phyloP scores from a whole-genome alignment of 2,888 invertebrate species.

The Autographa gamma region DNA sequence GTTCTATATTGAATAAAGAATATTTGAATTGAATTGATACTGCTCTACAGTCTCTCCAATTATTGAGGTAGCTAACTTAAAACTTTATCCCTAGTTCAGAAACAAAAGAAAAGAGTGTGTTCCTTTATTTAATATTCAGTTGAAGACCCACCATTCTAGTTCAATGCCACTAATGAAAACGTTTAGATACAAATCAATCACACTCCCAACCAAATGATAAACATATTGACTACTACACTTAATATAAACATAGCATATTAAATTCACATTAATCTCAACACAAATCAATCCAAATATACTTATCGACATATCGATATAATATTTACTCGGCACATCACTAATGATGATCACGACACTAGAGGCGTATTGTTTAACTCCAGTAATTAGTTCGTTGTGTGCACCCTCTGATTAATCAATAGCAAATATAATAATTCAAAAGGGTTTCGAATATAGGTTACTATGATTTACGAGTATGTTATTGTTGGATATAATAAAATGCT shows the following conservation, averaged over 20 bases:
- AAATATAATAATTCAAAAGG: conserved; percentile 27
- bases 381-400: conserved; percentile 60
- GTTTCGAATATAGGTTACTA: conserved; percentile 10
- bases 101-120: no score
- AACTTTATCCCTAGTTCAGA: no score
- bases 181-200: not conserved
- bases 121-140: no score
- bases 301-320: conserved; percentile 33
- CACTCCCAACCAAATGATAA: not conserved
- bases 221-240: not conserved
- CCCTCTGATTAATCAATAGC: conserved; percentile 54
- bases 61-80: no score
- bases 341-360: conserved; percentile 31
- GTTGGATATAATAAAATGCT: no score
- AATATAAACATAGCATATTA: not conserved
- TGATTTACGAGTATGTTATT: not conserved
- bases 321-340: conserved; percentile 45
- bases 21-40: no score
- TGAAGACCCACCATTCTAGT: no score
- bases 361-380: conserved; percentile 54
- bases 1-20: no score
- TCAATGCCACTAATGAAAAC: no score
- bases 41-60: no score
- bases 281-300: not conserved
- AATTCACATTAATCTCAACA: not conserved